Percentiles rank a stretch among this genome's conserved stretches.
phyloP scores from a whole-genome alignment of 2,113 vertebrate genomes.

The Sturnus vulgaris region DNA sequence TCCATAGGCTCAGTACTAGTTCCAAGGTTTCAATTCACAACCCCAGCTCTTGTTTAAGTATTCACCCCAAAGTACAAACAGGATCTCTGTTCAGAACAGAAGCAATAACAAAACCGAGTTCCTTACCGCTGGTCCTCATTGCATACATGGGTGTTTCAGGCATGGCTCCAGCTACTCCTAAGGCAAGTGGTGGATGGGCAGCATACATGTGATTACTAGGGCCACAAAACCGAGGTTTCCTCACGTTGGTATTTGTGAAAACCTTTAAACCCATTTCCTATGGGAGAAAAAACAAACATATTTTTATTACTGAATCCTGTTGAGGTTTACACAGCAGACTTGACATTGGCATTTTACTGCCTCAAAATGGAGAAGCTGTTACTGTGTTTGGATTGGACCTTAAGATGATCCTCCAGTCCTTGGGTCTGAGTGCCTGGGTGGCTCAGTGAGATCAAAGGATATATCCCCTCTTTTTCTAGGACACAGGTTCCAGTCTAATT shows the following conservation, averaged over 20 bases:
- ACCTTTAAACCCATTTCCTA: slow-evolving; percentile 64
- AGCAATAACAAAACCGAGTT: neutral
- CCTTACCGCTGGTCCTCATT: neutral
- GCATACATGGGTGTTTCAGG: neutral
- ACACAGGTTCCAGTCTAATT: neutral
- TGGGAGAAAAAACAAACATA: neutral
- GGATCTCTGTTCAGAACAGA: neutral
- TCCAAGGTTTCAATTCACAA: neutral
- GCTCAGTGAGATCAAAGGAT: neutral
- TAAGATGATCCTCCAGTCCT: neutral
- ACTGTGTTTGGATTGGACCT: neutral
- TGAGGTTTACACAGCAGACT: neutral
- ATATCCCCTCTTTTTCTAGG: neutral
- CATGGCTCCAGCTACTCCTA: fast-evolving
- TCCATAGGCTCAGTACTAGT: neutral
- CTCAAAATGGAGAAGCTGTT: neutral
- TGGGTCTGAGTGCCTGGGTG: neutral
- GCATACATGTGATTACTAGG: fast-evolving
- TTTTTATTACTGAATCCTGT: neutral
- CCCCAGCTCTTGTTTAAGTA: neutral
- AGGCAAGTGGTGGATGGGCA: fast-evolving
- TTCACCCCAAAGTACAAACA: neutral
- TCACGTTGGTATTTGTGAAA: slow-evolving; percentile 59
- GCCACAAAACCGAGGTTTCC: slow-evolving; percentile 9
- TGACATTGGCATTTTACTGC: neutral